Evolutionary conservation across 2,797 vertebrate genomes (phyloP), one percentile per base, ranked within the genome.

Genomic region (Acanthiza pusilla): DNA sequence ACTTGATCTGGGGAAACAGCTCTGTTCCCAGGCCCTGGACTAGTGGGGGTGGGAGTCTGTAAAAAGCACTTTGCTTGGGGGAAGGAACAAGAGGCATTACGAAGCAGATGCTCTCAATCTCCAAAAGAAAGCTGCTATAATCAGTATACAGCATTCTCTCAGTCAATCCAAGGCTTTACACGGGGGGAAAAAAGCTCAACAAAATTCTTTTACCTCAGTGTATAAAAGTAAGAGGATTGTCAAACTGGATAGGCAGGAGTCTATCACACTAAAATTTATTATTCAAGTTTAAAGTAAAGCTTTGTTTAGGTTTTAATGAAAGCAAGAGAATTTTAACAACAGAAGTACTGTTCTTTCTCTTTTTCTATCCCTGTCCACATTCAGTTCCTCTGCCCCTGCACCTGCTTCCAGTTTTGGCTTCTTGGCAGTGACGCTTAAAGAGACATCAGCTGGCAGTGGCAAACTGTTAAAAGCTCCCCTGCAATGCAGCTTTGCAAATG

Each of bases 361-460:
- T 50, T 87, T 92, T 74, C 60, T 71, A 36, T 68, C 55, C 11
- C 48, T 94, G 91, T 94, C 96, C 94, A 94, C 94, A 91, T 96
- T 97, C 96, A 96, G 92, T 94, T 96, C 95, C 96, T 97, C 94
- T 97, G 79, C 91, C 92, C 88, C 95, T 97, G 97, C 98, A 98
- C 98, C 98, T 98, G 98, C 97, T 98, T 98, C 96, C 96, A 95
- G 97, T 97, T 98, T 98, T 97, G 97, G 96, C 97, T 98, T 98
- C 97, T 98, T 97, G 97, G 97, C 97, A 97, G 82, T 84, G 95
- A 97, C 77, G 85, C 95, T 97, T 97, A 91, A 97, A 98, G 96
- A 98, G 97, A 97, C 97, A 98, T 98, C 98, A 98, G 97, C 98
- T 98, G 97, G 97, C 97, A 97, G 95, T 85, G 74, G 96, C 81